Base-by-base conservation (phyloP, 2,797 vertebrate species). In the Rhinatrema bivittatum region DNA sequence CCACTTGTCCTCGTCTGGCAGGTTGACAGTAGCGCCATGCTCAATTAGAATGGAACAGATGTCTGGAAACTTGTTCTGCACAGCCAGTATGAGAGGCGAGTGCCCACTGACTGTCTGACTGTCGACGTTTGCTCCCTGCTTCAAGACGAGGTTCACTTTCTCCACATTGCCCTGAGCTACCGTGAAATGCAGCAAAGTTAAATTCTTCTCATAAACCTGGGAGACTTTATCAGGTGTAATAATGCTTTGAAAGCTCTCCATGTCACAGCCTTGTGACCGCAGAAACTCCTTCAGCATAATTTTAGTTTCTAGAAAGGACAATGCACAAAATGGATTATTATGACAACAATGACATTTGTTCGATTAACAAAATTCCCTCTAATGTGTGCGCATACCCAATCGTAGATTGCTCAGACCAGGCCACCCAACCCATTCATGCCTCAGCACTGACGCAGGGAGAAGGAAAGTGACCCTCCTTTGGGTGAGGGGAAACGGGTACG, bases 1-100 rank as follows among this genome's bases (percentile, higher is more conserved):
- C 90, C 91, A 95, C 4, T 50, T 49, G 4, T 92, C 91, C 4
- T 83, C 68, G 3, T 92, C 90, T 0, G 49, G 57, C 17, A 72
- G 53, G 34, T 65, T 63, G 20, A 68, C 29, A n/a, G 65, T 47
- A 0, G 88, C 84, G 0, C 75, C 76, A 0, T 60, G 63, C 10
- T 79, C 57, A 58, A 87, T 56, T 41, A 96, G 69, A 20, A 82
- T 19, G 1, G 54, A 25, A 29, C 80, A 70, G 48, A 89, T 64
- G 11, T 90, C 80, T 0, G 78, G 62, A 7, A 71, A 62, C 27
- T 78, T 85, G 39, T 33, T 52, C 42, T 88, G 70, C 29, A 82
- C 56, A 1, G 87, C 85, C 2, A 90, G 9, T 7, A 85, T 76
- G 39, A 94, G 84, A 0, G 89, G 86, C 0, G 81, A 91, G 68